Base-by-base conservation (phyloP, 2,113 vertebrate genomes). In the Polypterus bichir region DNA sequence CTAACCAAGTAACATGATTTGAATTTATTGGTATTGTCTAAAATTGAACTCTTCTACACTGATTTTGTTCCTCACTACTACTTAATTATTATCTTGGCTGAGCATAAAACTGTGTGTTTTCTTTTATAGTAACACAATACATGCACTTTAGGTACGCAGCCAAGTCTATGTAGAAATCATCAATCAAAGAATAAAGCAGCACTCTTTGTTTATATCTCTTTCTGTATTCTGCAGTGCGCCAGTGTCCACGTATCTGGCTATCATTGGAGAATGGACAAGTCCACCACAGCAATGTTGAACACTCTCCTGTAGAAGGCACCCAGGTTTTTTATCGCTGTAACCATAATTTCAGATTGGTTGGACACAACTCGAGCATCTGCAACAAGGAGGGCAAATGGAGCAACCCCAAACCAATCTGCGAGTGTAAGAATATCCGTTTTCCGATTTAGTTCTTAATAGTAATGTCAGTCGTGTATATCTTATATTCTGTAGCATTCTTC, bases 241-340 rank as follows among this genome's bases (percentile, higher is more conserved):
- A 86, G 64, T 96, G 93, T 64, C 82, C 89, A 4, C 83, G 86
- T 60, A 88, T 92, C 62, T 91, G 91, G 79, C 78, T 91, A 56
- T 91, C 88, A 61, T 77, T 97, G 82, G 93, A 97, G 82, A 93
- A 94, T n/a, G 93, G 93, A 46, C 79, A 84, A 9, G 91, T 88
- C 70, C 69, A 70, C 10, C 74, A 72, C 9, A 76, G 71, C 63
- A 84, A 83, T 4, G 69, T 83, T 3, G 86, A 91, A 65, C 71
- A 77, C 61, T 77, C 86, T 0, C 89, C 91, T 1, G 89, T 92
- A 68, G 92, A 94, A 11, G 91, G 91, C 47, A 89, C 91, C 0
- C 73, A 87, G 63, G 79, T 92, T 54, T 86, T 90, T 51, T 97
- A 91, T 80, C 84, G 74, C 72, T 97, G 93, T 77, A 85, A 91